Evolutionary conservation across 2,888 invertebrate species (phyloP).

Genomic region (Tricholauxania praeusta): DNA sequence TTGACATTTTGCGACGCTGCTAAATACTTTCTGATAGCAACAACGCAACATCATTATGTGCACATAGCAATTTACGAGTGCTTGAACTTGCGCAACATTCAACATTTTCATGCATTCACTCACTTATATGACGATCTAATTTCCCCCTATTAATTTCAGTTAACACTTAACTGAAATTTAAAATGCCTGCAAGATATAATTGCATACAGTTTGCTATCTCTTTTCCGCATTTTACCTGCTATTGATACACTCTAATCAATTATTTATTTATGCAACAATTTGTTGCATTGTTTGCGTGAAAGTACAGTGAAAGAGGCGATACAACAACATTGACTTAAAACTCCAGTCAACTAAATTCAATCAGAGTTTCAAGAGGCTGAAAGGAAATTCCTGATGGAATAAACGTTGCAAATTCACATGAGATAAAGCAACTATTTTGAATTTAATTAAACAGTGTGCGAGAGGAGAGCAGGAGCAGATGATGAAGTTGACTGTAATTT

Average conservation of each 20-base stretch:
- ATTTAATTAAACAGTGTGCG: constrained; percentile 23
- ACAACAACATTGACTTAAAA: background rate
- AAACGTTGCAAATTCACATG: background rate
- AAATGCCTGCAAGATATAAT: background rate
- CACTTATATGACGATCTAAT: background rate
- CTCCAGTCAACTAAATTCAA: background rate
- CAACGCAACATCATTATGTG: no score
- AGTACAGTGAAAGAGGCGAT: constrained; percentile 12
- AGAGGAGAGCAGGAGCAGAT: background rate
- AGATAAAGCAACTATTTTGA: constrained; percentile 5
- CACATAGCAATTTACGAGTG: no score
- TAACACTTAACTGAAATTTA: background rate
- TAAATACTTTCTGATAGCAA: no score
- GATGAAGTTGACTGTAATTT: background rate
- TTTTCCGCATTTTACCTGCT: background rate
- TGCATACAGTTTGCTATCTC: background rate
- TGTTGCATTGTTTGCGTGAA: constrained; percentile 38
- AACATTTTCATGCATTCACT: background rate
- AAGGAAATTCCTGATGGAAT: constrained; percentile 37
- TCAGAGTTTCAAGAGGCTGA: background rate
- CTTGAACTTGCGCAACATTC: no score
- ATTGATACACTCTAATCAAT: constrained; percentile 27
- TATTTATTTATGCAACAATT: constrained; percentile 40
- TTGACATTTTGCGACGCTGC: no score
- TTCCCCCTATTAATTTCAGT: background rate